Evolutionary conservation across 2,797 vertebrate species (phyloP), one percentile per base, ranked within the genome.

Genomic region (Acanthopagrus latus): DNA sequence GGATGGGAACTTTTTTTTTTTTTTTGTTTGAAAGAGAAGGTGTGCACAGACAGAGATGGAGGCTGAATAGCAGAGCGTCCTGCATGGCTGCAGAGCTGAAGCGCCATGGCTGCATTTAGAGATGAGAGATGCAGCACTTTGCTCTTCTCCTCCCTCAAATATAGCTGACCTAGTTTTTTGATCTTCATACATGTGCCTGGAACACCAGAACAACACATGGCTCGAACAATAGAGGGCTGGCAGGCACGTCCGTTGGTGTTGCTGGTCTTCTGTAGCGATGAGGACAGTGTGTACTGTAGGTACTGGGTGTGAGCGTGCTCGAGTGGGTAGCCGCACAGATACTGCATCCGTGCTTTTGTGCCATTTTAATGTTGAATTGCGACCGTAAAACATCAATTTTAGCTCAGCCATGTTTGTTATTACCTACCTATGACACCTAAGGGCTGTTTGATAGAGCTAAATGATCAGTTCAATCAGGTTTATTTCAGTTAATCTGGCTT

Each of bases 131-230:
- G 84, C 82, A 80, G 85, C 86, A 67, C 88, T 85, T 74, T 63
- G 59, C 81, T 85, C 71, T 72, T 88, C 80, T 89, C 73, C 84
- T 80, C 81, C 65, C 77, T 90, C 84, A 89, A 90, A 93, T 91
- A 92, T 90, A 92, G 86, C 85, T 87, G 92, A 92, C 92, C 93
- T 84, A 92, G 71, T 91, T 94, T 85, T 87, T 83, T 88, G 77
- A 88, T 91, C 81, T 86, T 91, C 87, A 82, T 86, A 80, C 85
- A 86, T 84, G 85, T 84, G 76, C 83, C 83, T 71, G 78, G 83
- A 82, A 83, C 77, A 65, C 67, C 64, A 78, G 75, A 80, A 73
- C 47, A 72, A 79, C 84, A 80, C 72, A 71, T 56, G 56, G 58
- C 62, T 78, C 70, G 52, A 80, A 76, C 77, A 81, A 57, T 56